These are phyloP conservation scores for Neodiprion lecontei DNA, from an alignment of 1,140 invertebrate species.

Conservation along the genomic window DNA sequence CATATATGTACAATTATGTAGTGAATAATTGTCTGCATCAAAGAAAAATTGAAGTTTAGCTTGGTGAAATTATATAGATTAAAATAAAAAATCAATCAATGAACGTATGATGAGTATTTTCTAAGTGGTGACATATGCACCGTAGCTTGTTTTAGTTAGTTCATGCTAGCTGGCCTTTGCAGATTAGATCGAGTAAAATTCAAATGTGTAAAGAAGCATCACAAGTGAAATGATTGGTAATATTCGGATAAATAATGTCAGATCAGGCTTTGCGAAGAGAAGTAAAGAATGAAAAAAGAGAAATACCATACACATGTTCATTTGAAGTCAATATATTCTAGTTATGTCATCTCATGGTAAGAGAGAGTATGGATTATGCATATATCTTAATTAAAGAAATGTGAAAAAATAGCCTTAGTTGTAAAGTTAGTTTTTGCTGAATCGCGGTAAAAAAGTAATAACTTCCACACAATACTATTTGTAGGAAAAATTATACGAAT, in stretches of 20 bases:
- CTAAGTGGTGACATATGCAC: background rate
- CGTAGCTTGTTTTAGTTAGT: background rate
- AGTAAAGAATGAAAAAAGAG: background rate
- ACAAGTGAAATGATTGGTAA: background rate
- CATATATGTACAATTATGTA: background rate
- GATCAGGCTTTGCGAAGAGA: background rate
- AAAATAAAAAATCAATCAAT: too few species aligned
- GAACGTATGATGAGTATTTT: too few species aligned
- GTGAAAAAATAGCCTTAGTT: background rate
- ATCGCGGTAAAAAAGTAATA: background rate
- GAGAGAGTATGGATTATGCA: background rate
- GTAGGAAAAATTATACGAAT: background rate
- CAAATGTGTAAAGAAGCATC: background rate
- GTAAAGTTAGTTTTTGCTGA: background rate
- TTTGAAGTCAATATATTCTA: background rate
- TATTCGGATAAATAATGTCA: background rate
- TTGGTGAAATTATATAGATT: background rate
- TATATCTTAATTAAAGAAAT: background rate
- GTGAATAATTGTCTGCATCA: background rate
- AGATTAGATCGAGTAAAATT: slow-evolving; percentile 2
- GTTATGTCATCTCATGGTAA: too few species aligned
- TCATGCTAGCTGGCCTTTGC: background rate
- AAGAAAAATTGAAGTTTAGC: background rate
- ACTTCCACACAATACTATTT: background rate
- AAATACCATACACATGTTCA: background rate